Conservation (phyloP, 2,888 invertebrate genomes). For the Spisula subtruncata region DNA sequence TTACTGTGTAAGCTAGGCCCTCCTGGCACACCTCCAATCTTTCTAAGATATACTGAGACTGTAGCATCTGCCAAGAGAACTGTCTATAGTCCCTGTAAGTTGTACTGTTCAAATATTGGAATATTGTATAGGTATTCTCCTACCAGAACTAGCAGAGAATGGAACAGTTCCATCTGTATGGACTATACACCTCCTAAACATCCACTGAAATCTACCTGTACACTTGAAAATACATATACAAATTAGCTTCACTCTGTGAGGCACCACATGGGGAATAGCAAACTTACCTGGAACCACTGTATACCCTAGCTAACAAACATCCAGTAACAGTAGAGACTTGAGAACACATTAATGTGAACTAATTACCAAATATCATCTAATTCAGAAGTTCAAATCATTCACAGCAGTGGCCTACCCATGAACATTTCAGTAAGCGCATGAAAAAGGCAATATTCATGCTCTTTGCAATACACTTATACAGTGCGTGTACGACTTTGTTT, state of each 20-base stretch:
- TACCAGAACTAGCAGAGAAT: not conserved
- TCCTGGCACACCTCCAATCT: conserved; percentile 45
- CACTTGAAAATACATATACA: conserved; percentile 55
- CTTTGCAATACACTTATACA: too few species aligned
- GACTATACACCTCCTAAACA: conserved; percentile 39
- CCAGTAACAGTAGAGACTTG: not conserved
- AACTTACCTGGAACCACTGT: conserved; percentile 7
- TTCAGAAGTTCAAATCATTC: conserved; percentile 3
- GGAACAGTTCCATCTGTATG: not conserved
- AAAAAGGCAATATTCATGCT: not conserved
- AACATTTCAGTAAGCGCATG: not conserved
- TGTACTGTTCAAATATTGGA: not conserved
- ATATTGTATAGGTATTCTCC: not conserved
- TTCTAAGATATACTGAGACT: conserved; percentile 41
- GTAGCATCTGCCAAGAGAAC: conserved; percentile 48
- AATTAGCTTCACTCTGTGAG: conserved; percentile 38
- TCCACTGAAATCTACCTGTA: conserved; percentile 49
- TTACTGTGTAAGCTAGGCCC: conserved; percentile 44
- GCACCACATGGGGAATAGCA: conserved; percentile 30
- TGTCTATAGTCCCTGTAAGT: conserved; percentile 1
- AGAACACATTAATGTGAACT: conserved; percentile 16
- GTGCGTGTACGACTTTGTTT: too few species aligned
- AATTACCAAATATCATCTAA: conserved; percentile 24
- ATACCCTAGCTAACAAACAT: not conserved
- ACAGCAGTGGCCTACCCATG: not conserved